Percentiles rank a stretch among this genome's conserved stretches.
Evolutionary conservation across 2,888 invertebrate genomes (phyloP).

Genomic region (Conchocele bisecta): DNA sequence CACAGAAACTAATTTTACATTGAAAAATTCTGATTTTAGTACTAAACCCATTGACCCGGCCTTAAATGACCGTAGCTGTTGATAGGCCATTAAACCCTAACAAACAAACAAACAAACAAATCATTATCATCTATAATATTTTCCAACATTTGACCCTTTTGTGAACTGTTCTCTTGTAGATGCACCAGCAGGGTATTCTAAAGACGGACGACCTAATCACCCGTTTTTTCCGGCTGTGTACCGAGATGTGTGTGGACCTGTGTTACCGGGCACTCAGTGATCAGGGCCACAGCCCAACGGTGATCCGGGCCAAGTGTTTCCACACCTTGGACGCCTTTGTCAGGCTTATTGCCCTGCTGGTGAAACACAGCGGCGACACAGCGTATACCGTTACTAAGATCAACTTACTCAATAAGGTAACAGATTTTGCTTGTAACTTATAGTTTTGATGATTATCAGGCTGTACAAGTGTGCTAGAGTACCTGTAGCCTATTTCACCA

Average conservation of each 20-base stretch:
- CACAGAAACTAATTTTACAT: too few relatives aligned
- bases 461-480: too few relatives aligned
- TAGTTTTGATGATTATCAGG: too few relatives aligned
- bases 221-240: conserved; percentile 97
- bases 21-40: too few relatives aligned
- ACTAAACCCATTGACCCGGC: too few relatives aligned
- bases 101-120: too few relatives aligned
- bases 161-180: conserved; percentile 84
- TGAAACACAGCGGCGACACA: conserved; percentile 86
- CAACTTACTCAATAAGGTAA: conserved; percentile 96
- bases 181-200: conserved; percentile 97
- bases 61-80: too few relatives aligned
- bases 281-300: conserved; percentile 84
- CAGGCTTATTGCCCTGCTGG: conserved; percentile 95
- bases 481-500: too few relatives aligned
- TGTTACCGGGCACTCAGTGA: conserved; percentile 93
- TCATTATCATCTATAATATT: not conserved
- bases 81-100: too few relatives aligned
- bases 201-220: conserved; percentile 99
- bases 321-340: conserved; percentile 97
- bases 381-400: conserved; percentile 97
- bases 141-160: not conserved
- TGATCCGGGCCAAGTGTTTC: conserved; percentile 95
- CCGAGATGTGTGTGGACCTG: conserved; percentile 97
- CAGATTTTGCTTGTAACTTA: too few relatives aligned